Evolutionary conservation across 2,797 vertebrate species (phyloP), one percentile per base, ranked within the genome.

Genomic region (Pogonophryne albipinna): DNA sequence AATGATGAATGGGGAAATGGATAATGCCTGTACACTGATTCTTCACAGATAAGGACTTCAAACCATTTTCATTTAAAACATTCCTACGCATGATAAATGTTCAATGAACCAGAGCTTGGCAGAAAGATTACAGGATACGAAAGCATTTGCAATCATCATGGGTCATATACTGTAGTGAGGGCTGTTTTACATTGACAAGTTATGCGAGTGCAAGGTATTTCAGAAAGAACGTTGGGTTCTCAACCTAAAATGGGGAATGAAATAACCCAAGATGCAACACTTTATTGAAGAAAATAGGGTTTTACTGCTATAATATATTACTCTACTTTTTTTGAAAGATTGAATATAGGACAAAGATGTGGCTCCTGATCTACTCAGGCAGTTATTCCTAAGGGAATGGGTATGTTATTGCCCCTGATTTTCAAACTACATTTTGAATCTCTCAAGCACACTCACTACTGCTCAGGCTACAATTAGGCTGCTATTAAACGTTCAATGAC

Each of bases 51-150:
- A 69, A 19, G 8, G n/a, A 74, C 56, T 68, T 81, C 53, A 78
- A 75, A 57, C 58, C 17, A 19, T 71, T n/a, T 45, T 61, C 62
- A 66, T 78, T 74, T 74, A 61, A 72, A 76, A 15, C 47, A 20
- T 61, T 74, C 27, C 15, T 27, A 15, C 17, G 68, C n/a, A 11
- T 78, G 65, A 72, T 80, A 71, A 84, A 83, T 87, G 76, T 61
- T 72, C 61, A 80, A 27, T 66, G 78, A 64, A 53, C 23, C 57
- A 10, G 46, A 16, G 17, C 14, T 74, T 70, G 57, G 70, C 69
- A 66, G 60, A 53, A 31, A 74, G 72, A 81, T 68, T 41, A 76
- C 55, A 79, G 68, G 4, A 78, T 70, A 50, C 23, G 51, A 50
- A 70, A 67, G 55, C 63, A 72, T 76, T 56, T 81, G 67, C 49